Base-by-base conservation (phyloP, 2,888 invertebrate species). In the Erynnis tages region DNA sequence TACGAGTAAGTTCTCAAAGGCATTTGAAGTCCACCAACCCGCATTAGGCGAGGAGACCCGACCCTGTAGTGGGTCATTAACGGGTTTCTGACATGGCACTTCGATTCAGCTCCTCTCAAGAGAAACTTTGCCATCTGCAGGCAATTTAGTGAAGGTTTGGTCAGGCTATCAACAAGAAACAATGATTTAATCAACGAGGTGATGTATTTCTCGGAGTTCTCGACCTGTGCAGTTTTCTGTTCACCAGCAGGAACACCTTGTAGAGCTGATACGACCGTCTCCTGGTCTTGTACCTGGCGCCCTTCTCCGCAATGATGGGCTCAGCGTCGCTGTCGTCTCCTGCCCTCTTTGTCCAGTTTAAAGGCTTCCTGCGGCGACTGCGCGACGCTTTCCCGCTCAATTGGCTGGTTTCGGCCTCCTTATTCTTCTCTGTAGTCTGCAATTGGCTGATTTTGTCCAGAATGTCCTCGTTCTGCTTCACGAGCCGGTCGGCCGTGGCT, bases 381-480 rank as follows among this genome's bases (percentile, higher is more conserved):
- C 43, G 25, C 2, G n/a, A 13, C 2, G n/a, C 10, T 2, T 19
- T 2, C 5, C 16, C 1, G 4, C 10, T 47, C 0, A 16, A 11
- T 11, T 32, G 49, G 23, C 4, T 4, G 2, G 21, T 2, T n/a
- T 32, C 25, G 10, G 1, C 10, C 2, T 16, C 7, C 14, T 38
- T 29, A 19, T 25, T 50, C 14, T 43, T 11, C 23, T 50, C 43
- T 4, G 19, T 10, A 10, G 19, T 35, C 27, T 37, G 35, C 7
- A 50, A 14, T n/a, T 44, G 43, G 5, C 10, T 13, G 10, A 50
- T 50, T 37, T 37, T 50, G 14, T 65, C 59, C 6, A 83, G 52
- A 48, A 86, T 74, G 19, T 73, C 63, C 8, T 79, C 76, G 50
- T 83, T 84, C 58, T 85, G 85, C 54, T 72, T 73, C 1, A 64